Percentiles rank a stretch among this genome's conserved stretches.
Conservation (phyloP, 1,140 invertebrate species). For the Leptoteleia sp. region DNA sequence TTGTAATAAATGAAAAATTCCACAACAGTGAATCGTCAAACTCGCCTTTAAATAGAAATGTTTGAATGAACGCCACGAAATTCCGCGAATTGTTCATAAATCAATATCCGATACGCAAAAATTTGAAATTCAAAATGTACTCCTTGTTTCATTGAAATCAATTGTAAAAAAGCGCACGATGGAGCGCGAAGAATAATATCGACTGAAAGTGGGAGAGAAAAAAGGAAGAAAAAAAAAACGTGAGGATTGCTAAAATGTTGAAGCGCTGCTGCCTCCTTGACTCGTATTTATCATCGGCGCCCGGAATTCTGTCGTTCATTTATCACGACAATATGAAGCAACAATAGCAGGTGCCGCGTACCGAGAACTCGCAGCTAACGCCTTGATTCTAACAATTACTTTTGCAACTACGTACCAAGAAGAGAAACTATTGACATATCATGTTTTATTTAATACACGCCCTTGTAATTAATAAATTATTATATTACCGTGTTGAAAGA, state of each 20-base stretch:
- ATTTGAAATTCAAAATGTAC: constrained; percentile 55
- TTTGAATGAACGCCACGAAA: constrained; percentile 16
- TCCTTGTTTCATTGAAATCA: constrained; percentile 49
- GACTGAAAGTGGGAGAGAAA: constrained; percentile 19
- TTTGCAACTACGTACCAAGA: too few species aligned
- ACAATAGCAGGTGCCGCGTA: constrained; percentile 29
- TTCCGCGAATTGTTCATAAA: constrained; percentile 39
- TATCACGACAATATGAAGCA: constrained; percentile 53
- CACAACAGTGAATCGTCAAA: constrained; percentile 30
- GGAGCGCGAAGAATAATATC: constrained; percentile 36
- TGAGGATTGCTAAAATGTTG: constrained; percentile 17
- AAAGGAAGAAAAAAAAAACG: too few species aligned
- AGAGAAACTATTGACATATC: too few species aligned
- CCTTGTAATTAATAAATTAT: too few species aligned
- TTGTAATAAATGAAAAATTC: constrained; percentile 32
- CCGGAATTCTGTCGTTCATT: constrained; percentile 52
- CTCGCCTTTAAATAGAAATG: constrained; percentile 29
- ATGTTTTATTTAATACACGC: too few species aligned
- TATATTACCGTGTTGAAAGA: too few species aligned
- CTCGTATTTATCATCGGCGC: constrained; percentile 52
- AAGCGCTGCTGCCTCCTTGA: constrained; percentile 21
- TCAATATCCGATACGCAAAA: constrained; percentile 29
- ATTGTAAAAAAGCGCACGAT: constrained; percentile 16
- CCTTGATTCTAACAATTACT: constrained; percentile 22
- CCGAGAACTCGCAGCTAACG: too few species aligned